These are phyloP conservation scores for Notolabrus celidotus DNA, from an alignment of 2,797 vertebrate genomes.

Conservation along the genomic window DNA sequence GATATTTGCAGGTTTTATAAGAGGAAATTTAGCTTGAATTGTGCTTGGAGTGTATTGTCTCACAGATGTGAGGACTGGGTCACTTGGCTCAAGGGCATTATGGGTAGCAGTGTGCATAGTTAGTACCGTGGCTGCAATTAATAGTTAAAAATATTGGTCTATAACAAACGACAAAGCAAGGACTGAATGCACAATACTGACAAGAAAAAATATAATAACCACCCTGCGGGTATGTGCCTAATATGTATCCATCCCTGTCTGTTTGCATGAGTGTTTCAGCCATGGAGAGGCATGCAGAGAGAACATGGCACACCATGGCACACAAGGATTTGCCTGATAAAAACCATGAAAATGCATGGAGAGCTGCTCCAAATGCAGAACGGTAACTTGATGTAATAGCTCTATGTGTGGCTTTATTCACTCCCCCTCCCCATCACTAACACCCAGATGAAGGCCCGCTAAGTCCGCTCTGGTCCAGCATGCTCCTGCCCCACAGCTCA, in stretches of 20 bases:
- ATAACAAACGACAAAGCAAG: background rate
- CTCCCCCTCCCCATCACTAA: constrained; percentile 27
- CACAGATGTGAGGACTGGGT: constrained; percentile 5
- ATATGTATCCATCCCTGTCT: constrained; percentile 4
- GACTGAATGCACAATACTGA: background rate
- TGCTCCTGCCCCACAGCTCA: constrained; percentile 60
- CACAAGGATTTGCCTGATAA: constrained; percentile 35
- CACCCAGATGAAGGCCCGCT: constrained; percentile 59
- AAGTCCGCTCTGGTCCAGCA: constrained; percentile 63
- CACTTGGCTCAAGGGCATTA: constrained; percentile 4
- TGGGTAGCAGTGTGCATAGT: background rate
- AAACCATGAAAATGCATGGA: constrained; percentile 12
- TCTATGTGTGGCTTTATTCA: constrained; percentile 29
- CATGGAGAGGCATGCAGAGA: background rate
- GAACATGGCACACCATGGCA: constrained; percentile 2
- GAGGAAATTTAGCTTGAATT: constrained; percentile 6
- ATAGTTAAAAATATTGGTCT: constrained; percentile 3
- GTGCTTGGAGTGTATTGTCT: background rate
- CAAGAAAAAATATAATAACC: constrained; percentile 22
- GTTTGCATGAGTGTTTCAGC: constrained; percentile 7
- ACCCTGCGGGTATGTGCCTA: background rate
- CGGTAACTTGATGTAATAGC: constrained; percentile 27
- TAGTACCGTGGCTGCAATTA: background rate
- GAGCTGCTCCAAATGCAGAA: constrained; percentile 33
- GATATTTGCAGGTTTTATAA: background rate